A percentile compares a stretch with the other conserved stretches of the same genome.
Evolutionary conservation across 1,140 invertebrate species (phyloP).

Genomic region (Heliconius hermathena): DNA sequence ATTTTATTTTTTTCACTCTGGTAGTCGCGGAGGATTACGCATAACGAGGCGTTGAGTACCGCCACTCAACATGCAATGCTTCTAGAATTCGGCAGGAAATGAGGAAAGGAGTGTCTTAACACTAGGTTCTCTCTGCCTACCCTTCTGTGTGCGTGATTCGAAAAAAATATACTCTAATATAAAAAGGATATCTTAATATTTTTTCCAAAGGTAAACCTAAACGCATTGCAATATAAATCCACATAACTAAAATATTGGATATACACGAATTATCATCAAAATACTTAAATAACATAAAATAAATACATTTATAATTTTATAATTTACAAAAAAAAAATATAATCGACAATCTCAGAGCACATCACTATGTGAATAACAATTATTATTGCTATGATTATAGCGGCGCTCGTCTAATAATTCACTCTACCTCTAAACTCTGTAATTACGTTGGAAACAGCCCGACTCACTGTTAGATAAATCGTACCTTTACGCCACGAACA

Average conservation of each 20-base stretch:
- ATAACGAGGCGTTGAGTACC: too few species aligned
- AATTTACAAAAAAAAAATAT: neutral
- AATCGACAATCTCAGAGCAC: constrained; percentile 31
- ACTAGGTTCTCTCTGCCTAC: too few species aligned
- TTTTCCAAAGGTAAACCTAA: too few species aligned
- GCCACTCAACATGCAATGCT: too few species aligned
- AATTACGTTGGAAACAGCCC: constrained; percentile 75
- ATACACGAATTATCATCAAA: neutral
- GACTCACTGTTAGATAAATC: constrained; percentile 79
- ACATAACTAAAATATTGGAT: neutral
- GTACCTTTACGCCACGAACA: constrained; percentile 26
- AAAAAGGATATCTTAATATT: too few species aligned
- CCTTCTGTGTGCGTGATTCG: too few species aligned
- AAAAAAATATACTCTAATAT: too few species aligned
- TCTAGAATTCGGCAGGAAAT: too few species aligned
- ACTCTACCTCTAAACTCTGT: constrained; percentile 76
- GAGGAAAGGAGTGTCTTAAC: too few species aligned
- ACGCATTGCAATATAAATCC: too few species aligned
- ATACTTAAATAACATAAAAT: neutral
- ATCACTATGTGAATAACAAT: constrained; percentile 69
- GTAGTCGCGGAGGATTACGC: too few species aligned
- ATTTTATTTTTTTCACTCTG: too few species aligned
- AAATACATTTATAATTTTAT: neutral
- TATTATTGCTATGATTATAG: constrained; percentile 77
- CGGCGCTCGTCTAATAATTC: constrained; percentile 75